Percentiles rank a stretch among this genome's conserved stretches.
Conservation (phyloP, 2,797 vertebrate genomes). For the Mormyrus proboscirostris region DNA sequence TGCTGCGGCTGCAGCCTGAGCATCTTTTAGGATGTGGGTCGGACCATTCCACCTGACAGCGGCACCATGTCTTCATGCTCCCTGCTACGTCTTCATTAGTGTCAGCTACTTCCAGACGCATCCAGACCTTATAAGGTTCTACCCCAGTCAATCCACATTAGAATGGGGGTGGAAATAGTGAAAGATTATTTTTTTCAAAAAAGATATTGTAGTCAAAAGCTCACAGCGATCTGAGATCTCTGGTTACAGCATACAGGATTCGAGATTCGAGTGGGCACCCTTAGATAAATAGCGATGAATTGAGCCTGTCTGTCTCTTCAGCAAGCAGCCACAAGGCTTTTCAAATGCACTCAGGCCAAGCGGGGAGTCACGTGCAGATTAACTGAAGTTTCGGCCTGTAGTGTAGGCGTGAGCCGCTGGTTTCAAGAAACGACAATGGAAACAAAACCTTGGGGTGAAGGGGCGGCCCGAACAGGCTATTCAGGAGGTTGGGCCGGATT, state of each 20-base stretch:
- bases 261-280: not conserved
- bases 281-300: not conserved
- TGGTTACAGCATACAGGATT: not conserved
- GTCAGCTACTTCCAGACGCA: not conserved
- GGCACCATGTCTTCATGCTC: not conserved
- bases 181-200: not conserved
- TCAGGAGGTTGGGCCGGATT: not conserved
- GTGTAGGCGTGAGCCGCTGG: not conserved
- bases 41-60: not conserved
- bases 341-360: not conserved
- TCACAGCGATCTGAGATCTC: not conserved
- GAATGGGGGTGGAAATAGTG: not conserved
- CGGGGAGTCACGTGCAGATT: not conserved
- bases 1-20: not conserved
- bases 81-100: not conserved
- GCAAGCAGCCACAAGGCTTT: not conserved
- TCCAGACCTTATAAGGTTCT: not conserved
- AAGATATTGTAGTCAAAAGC: not conserved
- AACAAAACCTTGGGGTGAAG: conserved; percentile 9
- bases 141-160: not conserved
- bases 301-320: not conserved
- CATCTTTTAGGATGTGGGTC: not conserved
- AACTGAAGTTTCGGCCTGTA: conserved; percentile 10
- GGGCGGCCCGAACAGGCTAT: conserved; percentile 27
- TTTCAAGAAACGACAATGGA: conserved; percentile 26